phyloP scores from a whole-genome alignment of 2,797 vertebrate species.

The Austrolebias charrua region DNA sequence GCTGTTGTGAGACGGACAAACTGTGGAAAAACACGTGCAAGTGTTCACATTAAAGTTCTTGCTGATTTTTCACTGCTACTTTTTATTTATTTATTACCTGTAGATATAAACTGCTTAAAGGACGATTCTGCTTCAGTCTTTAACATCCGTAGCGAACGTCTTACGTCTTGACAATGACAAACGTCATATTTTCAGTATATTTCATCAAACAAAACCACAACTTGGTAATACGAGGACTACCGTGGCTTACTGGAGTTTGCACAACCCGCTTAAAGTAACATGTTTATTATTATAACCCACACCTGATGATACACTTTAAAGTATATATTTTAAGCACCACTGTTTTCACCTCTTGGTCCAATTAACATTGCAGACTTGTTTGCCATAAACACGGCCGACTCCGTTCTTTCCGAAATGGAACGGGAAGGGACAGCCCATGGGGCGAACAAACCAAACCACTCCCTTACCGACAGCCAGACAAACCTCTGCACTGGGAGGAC shows the following conservation, averaged over 20 bases:
- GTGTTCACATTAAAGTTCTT: constrained; percentile 5
- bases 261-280: not conserved
- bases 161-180: constrained; percentile 10
- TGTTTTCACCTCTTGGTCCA: not conserved
- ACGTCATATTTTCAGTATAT: not conserved
- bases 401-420: constrained; percentile 9
- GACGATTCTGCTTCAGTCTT: not conserved
- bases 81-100: not conserved
- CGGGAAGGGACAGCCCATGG: constrained; percentile 22
- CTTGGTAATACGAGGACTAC: not conserved
- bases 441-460: constrained; percentile 49
- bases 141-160: constrained; percentile 17
- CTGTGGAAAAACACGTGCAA: constrained; percentile 22
- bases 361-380: not conserved
- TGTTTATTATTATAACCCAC: not conserved
- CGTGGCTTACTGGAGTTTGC: not conserved
- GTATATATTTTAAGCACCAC: not conserved
- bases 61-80: not conserved
- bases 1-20: constrained; percentile 62
- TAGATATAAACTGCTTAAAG: not conserved
- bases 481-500: constrained; percentile 35
- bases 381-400: constrained; percentile 22
- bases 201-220: constrained; percentile 8
- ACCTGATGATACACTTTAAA: not conserved
- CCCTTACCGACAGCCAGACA: constrained; percentile 47